Base-by-base conservation (phyloP, 2,888 invertebrate species). In the Orchestes rusci region DNA sequence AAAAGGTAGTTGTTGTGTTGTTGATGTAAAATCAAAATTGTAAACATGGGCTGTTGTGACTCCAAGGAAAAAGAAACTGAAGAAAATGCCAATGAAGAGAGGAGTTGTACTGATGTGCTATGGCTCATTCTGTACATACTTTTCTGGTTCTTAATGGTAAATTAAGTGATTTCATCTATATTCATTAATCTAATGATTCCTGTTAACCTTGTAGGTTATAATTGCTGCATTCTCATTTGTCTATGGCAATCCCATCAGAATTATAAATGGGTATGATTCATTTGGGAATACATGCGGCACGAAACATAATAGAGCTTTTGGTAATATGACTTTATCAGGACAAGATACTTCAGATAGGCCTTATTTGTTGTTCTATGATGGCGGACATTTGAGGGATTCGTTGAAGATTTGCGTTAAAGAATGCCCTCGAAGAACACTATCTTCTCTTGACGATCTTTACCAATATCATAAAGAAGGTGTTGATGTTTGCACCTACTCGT, bases 201-300 rank as follows among this genome's bases (percentile, higher is more conserved):
- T 28, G 18, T 17, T 23, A 4, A 29, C 16, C 20, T 40, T 40
- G 15, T 67, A 87, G 89, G 80, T 89, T 58, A 75, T 86, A 54
- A 80, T 90, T 54, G 88, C 88, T 19, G 84, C 83, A 8, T 91
- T 92, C 71, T 86, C 92, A 7, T 80, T 89, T 63, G 86, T 89
- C 1, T 89, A 87, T 65, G 92, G 91, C 13, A 87, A 88, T 69
- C 91, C 92, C 1, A 68, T 82, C 58, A 75, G 91, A 52, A 76
- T 93, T 30, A 82, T 91, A 50, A 89, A 91, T 73, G 93, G 93
- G 13, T 91, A 87, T 67, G 93, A 94, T 66, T 91, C 90, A 43
- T 94, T 90, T 72, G 93, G 93, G 5, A 94, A 95, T 65, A 91
- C 91, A 20, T 96, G 95, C 67, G 94, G 94, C 12, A 81, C 85